Percentiles rank a stretch among this genome's conserved stretches.
Evolutionary conservation across 2,888 invertebrate species (phyloP).

Genomic region (Pterostichus niger): DNA sequence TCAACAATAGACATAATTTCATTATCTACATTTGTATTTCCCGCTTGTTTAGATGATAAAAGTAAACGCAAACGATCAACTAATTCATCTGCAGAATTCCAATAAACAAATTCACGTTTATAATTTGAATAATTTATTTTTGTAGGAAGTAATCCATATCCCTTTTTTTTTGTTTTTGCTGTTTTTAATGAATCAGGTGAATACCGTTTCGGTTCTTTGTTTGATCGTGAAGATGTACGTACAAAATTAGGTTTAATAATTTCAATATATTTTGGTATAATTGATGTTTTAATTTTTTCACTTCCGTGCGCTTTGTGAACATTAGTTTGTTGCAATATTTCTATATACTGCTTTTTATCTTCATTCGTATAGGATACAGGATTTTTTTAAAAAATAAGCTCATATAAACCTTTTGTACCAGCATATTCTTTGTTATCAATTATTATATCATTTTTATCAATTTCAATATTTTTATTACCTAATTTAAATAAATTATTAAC

Average conservation of each 20-base stretch:
- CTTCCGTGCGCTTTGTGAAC: conserved; percentile 43
- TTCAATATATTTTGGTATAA: conserved; percentile 38
- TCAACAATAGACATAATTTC: conserved; percentile 67
- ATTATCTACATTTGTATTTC: conserved; percentile 64
- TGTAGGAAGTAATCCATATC: not conserved
- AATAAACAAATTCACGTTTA: conserved; percentile 60
- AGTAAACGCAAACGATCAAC: conserved; percentile 52
- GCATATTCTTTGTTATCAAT: conserved; percentile 32
- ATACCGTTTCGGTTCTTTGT: not conserved
- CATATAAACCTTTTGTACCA: conserved; percentile 64
- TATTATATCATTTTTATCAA: conserved; percentile 60
- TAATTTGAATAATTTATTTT: not conserved
- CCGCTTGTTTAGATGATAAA: conserved; percentile 54
- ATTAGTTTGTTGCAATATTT: conserved; percentile 52
- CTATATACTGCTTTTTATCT: conserved; percentile 59
- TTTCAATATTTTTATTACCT: conserved; percentile 43
- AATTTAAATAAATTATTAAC: conserved; percentile 12
- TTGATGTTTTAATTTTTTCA: conserved; percentile 36
- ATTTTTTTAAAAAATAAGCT: conserved; percentile 66
- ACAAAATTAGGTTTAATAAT: conserved; percentile 57
- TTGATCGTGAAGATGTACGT: not conserved
- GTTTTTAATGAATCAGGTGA: not conserved
- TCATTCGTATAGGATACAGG: conserved; percentile 40
- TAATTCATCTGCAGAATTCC: conserved; percentile 62
- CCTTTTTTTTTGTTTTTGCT: not conserved